phyloP scores from a whole-genome alignment of 2,888 invertebrate genomes.

The Drosophila meridiana region DNA sequence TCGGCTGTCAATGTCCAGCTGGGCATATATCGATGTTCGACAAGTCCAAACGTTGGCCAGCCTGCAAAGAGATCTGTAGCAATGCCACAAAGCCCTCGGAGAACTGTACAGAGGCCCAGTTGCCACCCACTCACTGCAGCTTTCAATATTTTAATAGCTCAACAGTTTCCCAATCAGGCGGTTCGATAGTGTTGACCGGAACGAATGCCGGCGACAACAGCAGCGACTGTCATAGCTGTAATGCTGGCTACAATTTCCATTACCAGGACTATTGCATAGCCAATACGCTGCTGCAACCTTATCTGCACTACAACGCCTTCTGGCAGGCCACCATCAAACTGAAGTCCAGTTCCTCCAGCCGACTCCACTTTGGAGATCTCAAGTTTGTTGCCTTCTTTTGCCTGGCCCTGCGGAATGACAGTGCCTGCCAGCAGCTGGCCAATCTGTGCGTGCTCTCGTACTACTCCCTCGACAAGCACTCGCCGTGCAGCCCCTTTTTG shows the following conservation, averaged over 20 bases:
- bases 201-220: conserved; percentile 36
- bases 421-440: conserved; percentile 88
- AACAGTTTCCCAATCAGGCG: conserved; percentile 39
- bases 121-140: conserved; percentile 54
- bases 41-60: conserved; percentile 69
- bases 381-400: conserved; percentile 84
- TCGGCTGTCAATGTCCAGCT: conserved; percentile 85
- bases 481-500: conserved; percentile 85
- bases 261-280: conserved; percentile 83
- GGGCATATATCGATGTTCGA: conserved; percentile 74
- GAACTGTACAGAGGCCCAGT: conserved; percentile 40
- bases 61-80: conserved; percentile 73
- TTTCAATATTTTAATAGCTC: conserved; percentile 76
- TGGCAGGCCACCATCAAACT: conserved; percentile 65
- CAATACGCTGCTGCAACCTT: conserved; percentile 78
- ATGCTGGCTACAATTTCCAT: conserved; percentile 77
- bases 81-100: conserved; percentile 28
- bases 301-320: conserved; percentile 79
- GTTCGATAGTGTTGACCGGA: conserved; percentile 52
- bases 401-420: conserved; percentile 84
- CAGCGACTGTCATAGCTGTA: conserved; percentile 76
- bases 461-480: conserved; percentile 86
- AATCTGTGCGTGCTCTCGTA: conserved; percentile 89
- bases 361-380: conserved; percentile 77
- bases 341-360: conserved; percentile 21